Base-by-base conservation (phyloP, 2,113 vertebrate species). In the Glareola pratincola region DNA sequence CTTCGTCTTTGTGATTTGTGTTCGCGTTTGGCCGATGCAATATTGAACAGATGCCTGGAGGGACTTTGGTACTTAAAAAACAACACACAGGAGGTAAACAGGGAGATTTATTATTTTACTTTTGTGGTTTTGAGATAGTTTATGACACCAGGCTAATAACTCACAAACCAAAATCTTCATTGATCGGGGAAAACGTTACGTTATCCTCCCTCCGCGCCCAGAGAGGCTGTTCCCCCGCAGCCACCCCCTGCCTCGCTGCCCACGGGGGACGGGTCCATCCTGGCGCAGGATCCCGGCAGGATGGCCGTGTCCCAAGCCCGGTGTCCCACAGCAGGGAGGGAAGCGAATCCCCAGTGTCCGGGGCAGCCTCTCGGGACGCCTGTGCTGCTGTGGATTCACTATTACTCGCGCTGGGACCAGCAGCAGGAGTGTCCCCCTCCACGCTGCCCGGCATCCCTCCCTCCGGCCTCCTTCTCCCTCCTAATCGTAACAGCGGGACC, bases 121-220 rank as follows among this genome's bases (percentile, higher is more conserved):
- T 92, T 21, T 95, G 97, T 45, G 97, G 97, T 95, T 95, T 91
- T 43, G 32, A 90, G 94, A 96, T 96, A 92, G 96, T 97, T 97
- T 97, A 97, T 95, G 97, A 76, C 76, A 92, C 84, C 24, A 15
- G 94, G 53, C 95, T 97, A 97, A 97, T 97, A 96, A 97, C 95
- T 95, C 34, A 79, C 69, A 29, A 92, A 91, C 95, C 96, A 22
- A 97, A 97, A 97, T 93, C 95, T n/a, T 3, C 95, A 97, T 97
- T 41, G 97, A 97, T 97, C 59, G 1, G 69, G 87, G 92, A 79
- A 95, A 95, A 91, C 1, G 81, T 92, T 72, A 92, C 53, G 57
- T 96, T 88, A 96, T 94, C 85, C 67, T 87, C 82, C 82, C 57
- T 63, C 67, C 0, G 50, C 5, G 0, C 84, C 66, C 6, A 2